These are phyloP conservation scores for Actenoides hombroni DNA, from an alignment of 2,113 vertebrate species.

Conservation along the genomic window DNA sequence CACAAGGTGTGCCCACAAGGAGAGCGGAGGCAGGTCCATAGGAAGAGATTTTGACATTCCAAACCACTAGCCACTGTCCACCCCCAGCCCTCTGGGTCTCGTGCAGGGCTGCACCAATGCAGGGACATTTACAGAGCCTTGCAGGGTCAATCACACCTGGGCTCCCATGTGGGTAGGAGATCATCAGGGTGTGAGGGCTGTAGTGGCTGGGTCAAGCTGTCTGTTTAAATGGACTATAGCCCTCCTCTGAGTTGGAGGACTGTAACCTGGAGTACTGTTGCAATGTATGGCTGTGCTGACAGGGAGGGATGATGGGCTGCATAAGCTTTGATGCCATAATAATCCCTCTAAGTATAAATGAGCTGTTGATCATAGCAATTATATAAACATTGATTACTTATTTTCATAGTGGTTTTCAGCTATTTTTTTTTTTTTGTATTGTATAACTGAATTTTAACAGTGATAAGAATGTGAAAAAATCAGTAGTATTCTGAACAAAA, in stretches of 20 bases:
- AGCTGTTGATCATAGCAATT: not conserved
- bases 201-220: too few relatives aligned
- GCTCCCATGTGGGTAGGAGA: rapidly evolving
- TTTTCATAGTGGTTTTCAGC: not conserved
- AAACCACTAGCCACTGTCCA: not conserved
- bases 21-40: not conserved
- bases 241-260: not conserved
- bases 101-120: not conserved
- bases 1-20: not conserved
- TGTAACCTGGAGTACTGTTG: not conserved
- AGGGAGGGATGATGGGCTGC: not conserved
- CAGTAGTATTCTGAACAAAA: not conserved
- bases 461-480: not conserved
- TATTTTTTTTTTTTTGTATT: not conserved
- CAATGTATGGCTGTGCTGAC: not conserved
- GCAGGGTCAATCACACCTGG: not conserved
- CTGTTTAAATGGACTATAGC: not conserved
- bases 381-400: not conserved
- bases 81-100: not conserved
- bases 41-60: not conserved
- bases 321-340: not conserved
- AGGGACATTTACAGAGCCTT: not conserved
- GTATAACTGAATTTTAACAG: not conserved
- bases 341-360: not conserved
- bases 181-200: too few relatives aligned